Base-by-base conservation (phyloP, 2,797 vertebrate species). In the Siniperca undulata region DNA sequence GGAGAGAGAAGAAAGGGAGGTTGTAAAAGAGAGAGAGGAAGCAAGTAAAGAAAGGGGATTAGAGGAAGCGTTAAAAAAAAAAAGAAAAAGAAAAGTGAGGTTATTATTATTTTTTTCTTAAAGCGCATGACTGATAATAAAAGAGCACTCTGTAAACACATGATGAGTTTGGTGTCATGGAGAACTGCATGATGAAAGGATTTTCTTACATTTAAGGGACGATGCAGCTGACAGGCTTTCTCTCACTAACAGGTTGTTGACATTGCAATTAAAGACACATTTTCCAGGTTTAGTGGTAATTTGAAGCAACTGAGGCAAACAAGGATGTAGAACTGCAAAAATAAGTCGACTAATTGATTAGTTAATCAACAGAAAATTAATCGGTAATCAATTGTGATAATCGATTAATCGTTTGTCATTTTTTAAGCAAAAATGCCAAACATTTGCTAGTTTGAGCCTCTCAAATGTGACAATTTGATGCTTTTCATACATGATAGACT, bases 71-170 rank as follows among this genome's bases (percentile, higher is more conserved):
- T 76, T 44, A 68, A 46, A 77, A 30, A 30, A 3, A 30, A 27
- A 65, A 42, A 66, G 40, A 24, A 52, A 40, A 74, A 42, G 16
- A 65, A 74, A 44, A 78, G 24, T 46, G 46, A 81, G 40, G 12
- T 16, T 65, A 48, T 55, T 67, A 14, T 66, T 52, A 24, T 19
- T 72, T 67, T 70, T 73, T 62, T 44, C 50, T 71, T 70, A 10
- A 62, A 82, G 76, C 74, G 6, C 84, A 77, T 91, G 87, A 91
- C 83, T 34, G 81, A 78, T 89, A 42, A 89, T 91, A 82, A 93
- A 89, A 70, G 81, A 83, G 52, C 10, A 20, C 74, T 89, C 74
- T 91, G 55, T 79, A 52, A 87, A 91, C 86, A 86, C 84, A 84
- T 91, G 89, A 86, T 86, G 69, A 77, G 79, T 84, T 82, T 78